These are phyloP conservation scores for Gymnarchus niloticus DNA, from an alignment of 2,113 vertebrate genomes.

Conservation along the genomic window DNA sequence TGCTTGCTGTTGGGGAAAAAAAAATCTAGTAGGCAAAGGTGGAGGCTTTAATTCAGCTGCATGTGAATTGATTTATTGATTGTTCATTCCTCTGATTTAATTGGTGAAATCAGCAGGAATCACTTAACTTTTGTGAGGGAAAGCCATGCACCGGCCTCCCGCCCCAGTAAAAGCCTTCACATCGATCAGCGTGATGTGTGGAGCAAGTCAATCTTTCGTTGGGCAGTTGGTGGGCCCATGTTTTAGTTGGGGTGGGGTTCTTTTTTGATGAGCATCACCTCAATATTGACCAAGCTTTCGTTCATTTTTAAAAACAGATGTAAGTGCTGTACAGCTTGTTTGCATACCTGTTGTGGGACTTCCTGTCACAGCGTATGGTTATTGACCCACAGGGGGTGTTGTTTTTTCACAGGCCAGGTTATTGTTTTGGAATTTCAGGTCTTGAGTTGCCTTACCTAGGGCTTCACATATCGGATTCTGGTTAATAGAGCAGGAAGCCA, in stretches of 20 bases:
- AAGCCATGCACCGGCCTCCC: background rate
- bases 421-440: too few species aligned
- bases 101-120: slow-evolving; percentile 22
- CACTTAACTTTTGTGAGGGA: slow-evolving; percentile 13
- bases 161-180: background rate
- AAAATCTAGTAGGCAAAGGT: background rate
- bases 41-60: slow-evolving; percentile 6
- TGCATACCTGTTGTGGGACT: background rate
- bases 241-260: too few species aligned
- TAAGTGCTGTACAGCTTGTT: background rate
- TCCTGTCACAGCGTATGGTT: background rate
- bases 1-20: background rate
- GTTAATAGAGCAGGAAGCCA: too few species aligned
- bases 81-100: slow-evolving; percentile 1
- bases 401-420: too few species aligned
- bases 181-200: slow-evolving; percentile 1
- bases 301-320: background rate
- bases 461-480: too few species aligned
- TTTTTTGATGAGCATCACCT: background rate
- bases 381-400: too few species aligned
- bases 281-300: background rate
- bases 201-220: background rate
- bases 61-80: slow-evolving; percentile 13
- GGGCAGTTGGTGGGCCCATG: background rate
- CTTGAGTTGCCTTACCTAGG: too few species aligned